Evolutionary conservation across 2,888 invertebrate genomes (phyloP), one percentile per base, ranked within the genome.

Genomic region (Phytoseiulus persimilis): DNA sequence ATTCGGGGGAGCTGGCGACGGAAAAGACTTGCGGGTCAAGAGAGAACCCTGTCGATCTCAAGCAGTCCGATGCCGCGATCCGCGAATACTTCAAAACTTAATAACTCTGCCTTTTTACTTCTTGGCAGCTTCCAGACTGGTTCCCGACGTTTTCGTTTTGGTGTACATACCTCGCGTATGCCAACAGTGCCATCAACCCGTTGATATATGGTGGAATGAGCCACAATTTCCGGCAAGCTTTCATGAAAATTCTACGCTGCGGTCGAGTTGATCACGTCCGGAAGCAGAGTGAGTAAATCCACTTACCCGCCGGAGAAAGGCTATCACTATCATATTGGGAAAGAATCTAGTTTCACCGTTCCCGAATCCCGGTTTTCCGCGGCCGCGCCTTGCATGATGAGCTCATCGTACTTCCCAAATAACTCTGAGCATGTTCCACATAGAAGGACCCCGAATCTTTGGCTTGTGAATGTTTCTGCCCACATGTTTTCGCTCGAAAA

Each of bases 121-220:
- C 18, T 65, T 65, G 65, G 45, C 83, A 93, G 93, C 90, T 93
- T 31, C 92, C 92, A 0, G 90, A 90, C 5, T 93, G 93, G 93
- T 92, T 92, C 90, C 89, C 90, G 28, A 91, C 91, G 31, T 91
- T 92, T 90, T 90, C 92, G 31, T 93, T 92, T 91, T 91, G 92
- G 90, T 92, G 92, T 65, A 92, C 92, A 84, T 92, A 92, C 90
- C 91, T 93, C 83, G 93, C 93, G 45, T 93, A 92, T 89, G 91
- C 92, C 39, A 93, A 93, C 91, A 93, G 93, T 90, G 92, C 92
- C 87, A 91, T 93, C 46, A 93, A 93, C 91, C 93, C 93, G 0
- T 91, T 93, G 90, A 93, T 93, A 83, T 93, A 93, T 91, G 92
- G 93, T 5, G 92, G 93, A 0, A 93, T 93, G 90, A 93, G 93